Evolutionary conservation across 1,140 invertebrate species (phyloP), one percentile per base, ranked within the genome.

Genomic region (Leptinotarsa lineolata): DNA sequence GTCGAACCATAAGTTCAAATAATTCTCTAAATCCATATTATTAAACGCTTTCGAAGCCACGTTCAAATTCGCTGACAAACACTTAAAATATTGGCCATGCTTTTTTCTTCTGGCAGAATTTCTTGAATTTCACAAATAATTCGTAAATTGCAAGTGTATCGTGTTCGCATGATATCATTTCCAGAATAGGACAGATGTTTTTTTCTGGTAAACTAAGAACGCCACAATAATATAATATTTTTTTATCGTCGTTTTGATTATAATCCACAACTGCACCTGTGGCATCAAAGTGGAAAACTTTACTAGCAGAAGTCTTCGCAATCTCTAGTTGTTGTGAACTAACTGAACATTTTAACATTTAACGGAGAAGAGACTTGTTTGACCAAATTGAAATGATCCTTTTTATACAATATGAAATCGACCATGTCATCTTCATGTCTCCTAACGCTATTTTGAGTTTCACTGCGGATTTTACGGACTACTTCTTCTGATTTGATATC

Each of bases 351-450:
- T 54, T 54, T 54, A 16, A 54, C 48, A 13, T 54, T n/a, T 13
- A 54, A 16, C n/a, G 48, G 48, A 18, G 48, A 54, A 54, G 12
- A 54, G 6, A 54, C n/a, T 18, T 54, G 16, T 18, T 18, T 15
- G 48, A 54, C n/a, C 6, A 54, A 54, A 18, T 54, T 54, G n/a
- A 18, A 18, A 18, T 54, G 48, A 54, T 54, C 48, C 48, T 54
- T 54, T 54, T 54, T n/a, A n/a, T 54, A 54, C n/a, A 54, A 54
- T 16, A 54, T 16, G 15, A 54, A 4, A 18, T 54, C 48, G 48
- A n/a, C 48, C 48, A 54, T 54, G 13, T 54, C 48, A n/a, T 54
- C n/a, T 15, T 54, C 48, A 54, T 54, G 48, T 54, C 48, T 54
- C 48, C n/a, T 54, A n/a, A 54, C 11, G 4, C n/a, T 54, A 54